Conservation (phyloP, 2,113 vertebrate species). For the Rynchops niger region DNA sequence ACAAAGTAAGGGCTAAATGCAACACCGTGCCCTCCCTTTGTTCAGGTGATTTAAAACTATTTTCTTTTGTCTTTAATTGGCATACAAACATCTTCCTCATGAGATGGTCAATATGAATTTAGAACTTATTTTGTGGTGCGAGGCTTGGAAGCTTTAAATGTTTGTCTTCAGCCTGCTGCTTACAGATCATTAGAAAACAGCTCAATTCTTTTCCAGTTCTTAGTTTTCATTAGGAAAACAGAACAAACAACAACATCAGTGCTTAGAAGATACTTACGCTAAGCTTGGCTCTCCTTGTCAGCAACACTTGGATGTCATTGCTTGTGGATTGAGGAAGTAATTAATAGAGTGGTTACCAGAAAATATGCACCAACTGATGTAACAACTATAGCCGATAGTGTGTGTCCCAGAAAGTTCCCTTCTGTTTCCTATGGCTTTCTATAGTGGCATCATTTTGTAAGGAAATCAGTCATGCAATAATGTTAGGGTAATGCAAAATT, state of each 20-base stretch:
- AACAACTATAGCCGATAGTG: not conserved
- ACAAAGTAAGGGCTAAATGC: not conserved
- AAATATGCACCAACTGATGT: not conserved
- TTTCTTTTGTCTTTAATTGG: not conserved
- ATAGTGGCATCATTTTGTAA: not conserved
- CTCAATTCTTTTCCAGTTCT: not conserved
- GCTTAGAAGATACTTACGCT: not conserved
- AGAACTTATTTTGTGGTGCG: not conserved
- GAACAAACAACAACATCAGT: not conserved
- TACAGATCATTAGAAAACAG: not conserved
- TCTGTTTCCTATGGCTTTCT: constrained; percentile 54
- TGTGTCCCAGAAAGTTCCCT: not conserved
- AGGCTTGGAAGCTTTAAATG: not conserved
- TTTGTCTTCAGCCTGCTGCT: not conserved
- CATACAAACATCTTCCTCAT: not conserved
- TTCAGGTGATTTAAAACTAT: not conserved
- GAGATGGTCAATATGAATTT: not conserved
- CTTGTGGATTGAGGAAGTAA: constrained; percentile 16
- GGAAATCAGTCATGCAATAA: constrained; percentile 31
- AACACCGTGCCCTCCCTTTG: not conserved
- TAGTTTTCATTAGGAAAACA: not conserved
- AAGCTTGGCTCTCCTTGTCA: not conserved
- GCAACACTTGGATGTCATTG: not conserved
- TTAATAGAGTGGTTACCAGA: constrained; percentile 7
- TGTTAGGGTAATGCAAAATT: constrained; percentile 4